Conservation (phyloP, 2,888 invertebrate species). For the Meiosimyza platycephala region DNA sequence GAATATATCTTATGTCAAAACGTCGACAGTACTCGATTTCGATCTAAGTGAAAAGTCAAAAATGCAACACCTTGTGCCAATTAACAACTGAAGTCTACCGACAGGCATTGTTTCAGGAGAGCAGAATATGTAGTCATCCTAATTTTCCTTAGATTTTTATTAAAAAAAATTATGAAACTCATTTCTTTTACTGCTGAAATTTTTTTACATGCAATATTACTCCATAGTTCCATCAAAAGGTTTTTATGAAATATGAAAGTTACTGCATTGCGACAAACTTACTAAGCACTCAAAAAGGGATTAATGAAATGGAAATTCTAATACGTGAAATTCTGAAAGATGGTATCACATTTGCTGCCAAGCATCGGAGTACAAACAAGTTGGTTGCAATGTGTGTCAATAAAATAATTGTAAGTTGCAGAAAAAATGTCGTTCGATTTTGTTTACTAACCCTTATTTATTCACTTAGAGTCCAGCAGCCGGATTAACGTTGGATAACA, state of each 20-base stretch:
- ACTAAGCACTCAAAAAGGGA: slow-evolving; percentile 68
- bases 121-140: too few relatives aligned
- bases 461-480: slow-evolving; percentile 59
- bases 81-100: too few relatives aligned
- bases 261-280: slow-evolving; percentile 71
- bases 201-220: too few relatives aligned
- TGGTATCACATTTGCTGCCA: slow-evolving; percentile 74
- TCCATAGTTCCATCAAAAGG: too few relatives aligned
- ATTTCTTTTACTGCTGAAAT: too few relatives aligned
- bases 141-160: too few relatives aligned
- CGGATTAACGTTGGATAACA: slow-evolving; percentile 42
- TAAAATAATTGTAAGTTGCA: slow-evolving; percentile 71
- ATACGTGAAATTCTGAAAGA: slow-evolving; percentile 72
- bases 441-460: background rate
- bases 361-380: slow-evolving; percentile 69
- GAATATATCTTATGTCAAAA: too few relatives aligned
- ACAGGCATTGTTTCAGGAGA: too few relatives aligned
- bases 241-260: slow-evolving; percentile 69
- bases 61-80: too few relatives aligned
- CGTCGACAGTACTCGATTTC: too few relatives aligned
- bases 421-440: background rate
- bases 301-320: slow-evolving; percentile 71
- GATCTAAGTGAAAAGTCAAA: too few relatives aligned
- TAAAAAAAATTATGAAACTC: too few relatives aligned
- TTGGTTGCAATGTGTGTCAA: slow-evolving; percentile 74